Percentiles rank a stretch among this genome's conserved stretches.
phyloP scores from a whole-genome alignment of 1,140 invertebrate species.

The Drosophila littoralis region DNA sequence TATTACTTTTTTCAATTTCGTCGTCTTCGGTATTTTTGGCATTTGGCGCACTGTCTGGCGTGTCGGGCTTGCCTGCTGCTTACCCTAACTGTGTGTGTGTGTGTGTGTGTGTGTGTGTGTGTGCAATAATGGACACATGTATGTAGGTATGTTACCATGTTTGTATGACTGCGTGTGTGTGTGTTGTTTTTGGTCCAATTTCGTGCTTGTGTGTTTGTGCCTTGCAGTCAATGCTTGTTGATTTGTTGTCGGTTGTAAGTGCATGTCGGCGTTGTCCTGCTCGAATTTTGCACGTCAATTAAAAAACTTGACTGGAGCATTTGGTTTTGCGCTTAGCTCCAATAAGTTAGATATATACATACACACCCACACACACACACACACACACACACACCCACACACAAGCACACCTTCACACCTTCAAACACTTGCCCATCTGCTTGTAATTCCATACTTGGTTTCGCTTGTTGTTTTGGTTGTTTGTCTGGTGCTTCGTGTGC shows the following conservation, averaged over 20 bases:
- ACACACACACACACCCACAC: background rate
- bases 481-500: conserved; percentile 60
- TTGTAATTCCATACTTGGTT: conserved; percentile 47
- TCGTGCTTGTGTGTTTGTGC: conserved; percentile 20
- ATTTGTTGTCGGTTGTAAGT: conserved; percentile 62
- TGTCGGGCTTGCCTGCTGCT: background rate
- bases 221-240: conserved; percentile 58
- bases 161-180: conserved; percentile 3
- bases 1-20: conserved; percentile 77
- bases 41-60: conserved; percentile 51
- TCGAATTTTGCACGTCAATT: conserved; percentile 51
- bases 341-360: conserved; percentile 4
- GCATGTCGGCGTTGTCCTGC: conserved; percentile 22
- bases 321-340: conserved; percentile 24
- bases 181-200: conserved; percentile 10
- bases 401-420: background rate
- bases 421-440: conserved; percentile 5
- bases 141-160: background rate
- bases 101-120: conserved; percentile 7
- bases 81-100: background rate
- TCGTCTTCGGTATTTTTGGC: conserved; percentile 69
- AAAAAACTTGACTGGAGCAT: conserved; percentile 42
- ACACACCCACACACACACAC: background rate
- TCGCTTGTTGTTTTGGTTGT: conserved; percentile 40
- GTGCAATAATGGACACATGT: background rate